Evolutionary conservation across 2,113 vertebrate species (phyloP), one percentile per base, ranked within the genome.

Genomic region (Rhombomys opimus): DNA sequence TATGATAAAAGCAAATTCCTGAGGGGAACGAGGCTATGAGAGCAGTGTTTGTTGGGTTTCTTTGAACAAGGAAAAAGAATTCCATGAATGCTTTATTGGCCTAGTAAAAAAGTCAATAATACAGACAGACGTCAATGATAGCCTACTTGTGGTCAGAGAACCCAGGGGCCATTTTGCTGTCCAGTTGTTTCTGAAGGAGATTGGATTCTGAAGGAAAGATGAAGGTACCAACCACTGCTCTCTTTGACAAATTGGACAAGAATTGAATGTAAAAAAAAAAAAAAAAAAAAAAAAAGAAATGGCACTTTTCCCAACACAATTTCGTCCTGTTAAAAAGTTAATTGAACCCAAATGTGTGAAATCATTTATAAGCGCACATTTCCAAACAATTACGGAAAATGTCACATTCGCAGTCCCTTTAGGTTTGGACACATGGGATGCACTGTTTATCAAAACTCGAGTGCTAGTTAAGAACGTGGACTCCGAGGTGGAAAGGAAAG

Each of bases 1-100:
- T 98, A 96, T 93, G 97, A 98, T 95, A 84, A 95, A 97, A 97
- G 94, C 67, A 11, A 68, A 94, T 94, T 95, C 95, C 91, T 96
- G 84, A 87, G 68, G n/a, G 85, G 94, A 96, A 18, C 1, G 35
- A 81, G 77, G 61, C 50, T 87, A 86, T 46, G 61, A 75, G 59
- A 41, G 63, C 3, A 2, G n/a, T 87, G 88, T 86, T 89, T 87
- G 63, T 88, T 90, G 87, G 32, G 80, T 94, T 89, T 93, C 73
- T 96, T 50, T 95, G 87, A 90, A 87, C 50, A 80, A 67, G 82
- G 61, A 35, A 41, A 87, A 90, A 65, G 68, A 59, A 72, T 73
- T 91, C 61, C 18, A 30, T 7, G 22, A 87, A 86, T 35, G 12
- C n/a, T 93, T 84, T 92, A 93, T 82, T 90, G 84, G 89, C 87